phyloP scores from a whole-genome alignment of 1,140 invertebrate species.

The Magallana ariakensis region DNA sequence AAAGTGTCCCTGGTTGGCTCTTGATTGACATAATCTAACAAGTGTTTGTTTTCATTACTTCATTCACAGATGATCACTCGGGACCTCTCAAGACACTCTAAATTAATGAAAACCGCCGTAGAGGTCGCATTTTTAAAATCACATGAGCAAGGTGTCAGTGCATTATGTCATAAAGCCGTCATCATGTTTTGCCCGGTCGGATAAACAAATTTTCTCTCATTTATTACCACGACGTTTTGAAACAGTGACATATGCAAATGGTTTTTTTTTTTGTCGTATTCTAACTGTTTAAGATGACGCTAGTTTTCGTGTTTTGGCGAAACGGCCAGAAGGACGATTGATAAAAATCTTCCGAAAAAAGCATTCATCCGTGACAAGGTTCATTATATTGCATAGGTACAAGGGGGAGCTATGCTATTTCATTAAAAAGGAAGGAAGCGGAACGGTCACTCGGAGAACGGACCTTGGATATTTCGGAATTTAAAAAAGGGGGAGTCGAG shows the following conservation, averaged over 20 bases:
- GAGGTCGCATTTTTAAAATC: slow-evolving; percentile 16
- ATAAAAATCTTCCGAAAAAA: slow-evolving; percentile 18
- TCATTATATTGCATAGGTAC: slow-evolving; percentile 26
- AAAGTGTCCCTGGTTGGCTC: too few species aligned
- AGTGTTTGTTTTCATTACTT: background rate
- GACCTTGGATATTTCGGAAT: background rate
- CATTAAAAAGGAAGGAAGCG: background rate
- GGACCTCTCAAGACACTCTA: background rate
- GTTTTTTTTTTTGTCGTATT: slow-evolving; percentile 10
- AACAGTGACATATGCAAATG: slow-evolving; percentile 29
- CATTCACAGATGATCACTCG: slow-evolving; percentile 5
- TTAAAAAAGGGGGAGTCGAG: background rate
- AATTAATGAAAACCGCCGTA: slow-evolving; percentile 4
- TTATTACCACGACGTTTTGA: slow-evolving; percentile 20
- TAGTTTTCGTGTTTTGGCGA: slow-evolving; percentile 30
- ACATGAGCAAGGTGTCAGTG: background rate
- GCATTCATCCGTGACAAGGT: slow-evolving; percentile 7
- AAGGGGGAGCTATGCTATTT: background rate
- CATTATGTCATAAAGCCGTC: slow-evolving; percentile 30
- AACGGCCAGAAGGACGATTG: slow-evolving; percentile 32
- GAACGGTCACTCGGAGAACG: background rate
- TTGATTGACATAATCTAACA: background rate
- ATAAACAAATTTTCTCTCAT: slow-evolving; percentile 28
- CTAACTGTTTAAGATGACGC: slow-evolving; percentile 15
- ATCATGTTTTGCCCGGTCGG: slow-evolving; percentile 8